Percentiles rank a stretch among this genome's conserved stretches.
phyloP scores from a whole-genome alignment of 2,113 vertebrate species.

The Peromyscus californicus region DNA sequence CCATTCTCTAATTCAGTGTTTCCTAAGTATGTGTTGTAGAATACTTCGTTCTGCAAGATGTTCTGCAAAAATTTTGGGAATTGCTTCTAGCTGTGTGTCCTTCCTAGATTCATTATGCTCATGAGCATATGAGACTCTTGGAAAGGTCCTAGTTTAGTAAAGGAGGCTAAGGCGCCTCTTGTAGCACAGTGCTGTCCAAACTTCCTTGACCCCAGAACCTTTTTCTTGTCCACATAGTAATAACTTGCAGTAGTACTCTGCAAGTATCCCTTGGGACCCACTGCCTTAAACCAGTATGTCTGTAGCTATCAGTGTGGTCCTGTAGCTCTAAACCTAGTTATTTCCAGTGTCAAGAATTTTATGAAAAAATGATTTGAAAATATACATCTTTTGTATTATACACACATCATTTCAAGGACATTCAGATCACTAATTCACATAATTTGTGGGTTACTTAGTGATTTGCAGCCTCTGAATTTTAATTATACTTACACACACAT shows the following conservation, averaged over 20 bases:
- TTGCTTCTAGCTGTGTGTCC: conserved; percentile 22
- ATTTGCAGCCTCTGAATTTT: conserved; percentile 68
- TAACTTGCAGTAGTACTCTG: conserved; percentile 51
- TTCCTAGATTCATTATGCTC: conserved; percentile 25
- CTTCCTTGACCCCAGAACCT: conserved; percentile 16
- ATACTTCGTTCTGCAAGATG: conserved; percentile 44
- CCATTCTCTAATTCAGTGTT: conserved; percentile 38
- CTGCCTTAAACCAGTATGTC: conserved; percentile 68
- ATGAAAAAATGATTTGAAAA: conserved; percentile 60
- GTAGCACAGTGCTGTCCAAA: conserved; percentile 63
- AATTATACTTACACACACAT: conserved; percentile 31
- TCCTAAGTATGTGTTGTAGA: conserved; percentile 35
- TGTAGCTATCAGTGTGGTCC: conserved; percentile 55
- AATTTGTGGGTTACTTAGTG: conserved; percentile 58
- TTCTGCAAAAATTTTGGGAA: conserved; percentile 45
- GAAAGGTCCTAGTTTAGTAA: conserved; percentile 25
- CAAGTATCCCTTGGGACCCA: conserved; percentile 49
- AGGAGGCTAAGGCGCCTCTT: conserved; percentile 47
- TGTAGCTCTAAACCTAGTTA: conserved; percentile 69
- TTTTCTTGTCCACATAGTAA: conserved; percentile 50
- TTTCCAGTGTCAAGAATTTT: conserved; percentile 61
- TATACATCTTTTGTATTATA: conserved; percentile 68
- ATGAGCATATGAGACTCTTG: conserved; percentile 9
- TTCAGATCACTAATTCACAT: conserved; percentile 60
- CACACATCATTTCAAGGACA: conserved; percentile 54